Evolutionary conservation across 2,797 vertebrate genomes (phyloP).

Genomic region (Xyrichtys novacula): DNA sequence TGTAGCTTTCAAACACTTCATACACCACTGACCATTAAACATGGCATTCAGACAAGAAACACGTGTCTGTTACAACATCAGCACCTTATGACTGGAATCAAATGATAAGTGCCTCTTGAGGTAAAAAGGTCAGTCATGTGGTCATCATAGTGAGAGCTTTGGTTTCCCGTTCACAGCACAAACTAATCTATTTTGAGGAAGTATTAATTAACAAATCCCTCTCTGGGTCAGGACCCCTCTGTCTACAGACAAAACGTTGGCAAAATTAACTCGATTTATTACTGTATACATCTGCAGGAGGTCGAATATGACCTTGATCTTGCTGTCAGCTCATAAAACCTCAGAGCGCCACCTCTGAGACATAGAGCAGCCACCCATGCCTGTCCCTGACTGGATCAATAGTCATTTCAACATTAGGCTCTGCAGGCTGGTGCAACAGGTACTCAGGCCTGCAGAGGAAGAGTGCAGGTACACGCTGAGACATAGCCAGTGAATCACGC

Average conservation of each 20-base stretch:
- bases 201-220: background rate
- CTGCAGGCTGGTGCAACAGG: slow-evolving; percentile 34
- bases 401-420: slow-evolving; percentile 24
- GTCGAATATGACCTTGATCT: slow-evolving; percentile 30
- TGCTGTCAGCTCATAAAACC: background rate
- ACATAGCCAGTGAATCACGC: slow-evolving; percentile 21
- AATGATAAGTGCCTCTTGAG: background rate
- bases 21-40: too few species aligned
- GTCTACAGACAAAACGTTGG: background rate
- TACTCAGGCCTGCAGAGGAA: slow-evolving; percentile 1
- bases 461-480: background rate
- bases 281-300: background rate
- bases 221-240: background rate
- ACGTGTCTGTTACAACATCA: background rate
- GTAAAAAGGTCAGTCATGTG: background rate
- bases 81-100: background rate
- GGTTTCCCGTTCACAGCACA: background rate
- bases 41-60: background rate
- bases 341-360: slow-evolving; percentile 18
- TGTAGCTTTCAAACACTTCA: too few species aligned
- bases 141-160: background rate
- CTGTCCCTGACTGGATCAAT: slow-evolving; percentile 42
- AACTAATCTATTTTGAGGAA: background rate
- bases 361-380: background rate
- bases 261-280: background rate